Conservation (phyloP, 2,797 vertebrate genomes). For the Chelon labrosus region DNA sequence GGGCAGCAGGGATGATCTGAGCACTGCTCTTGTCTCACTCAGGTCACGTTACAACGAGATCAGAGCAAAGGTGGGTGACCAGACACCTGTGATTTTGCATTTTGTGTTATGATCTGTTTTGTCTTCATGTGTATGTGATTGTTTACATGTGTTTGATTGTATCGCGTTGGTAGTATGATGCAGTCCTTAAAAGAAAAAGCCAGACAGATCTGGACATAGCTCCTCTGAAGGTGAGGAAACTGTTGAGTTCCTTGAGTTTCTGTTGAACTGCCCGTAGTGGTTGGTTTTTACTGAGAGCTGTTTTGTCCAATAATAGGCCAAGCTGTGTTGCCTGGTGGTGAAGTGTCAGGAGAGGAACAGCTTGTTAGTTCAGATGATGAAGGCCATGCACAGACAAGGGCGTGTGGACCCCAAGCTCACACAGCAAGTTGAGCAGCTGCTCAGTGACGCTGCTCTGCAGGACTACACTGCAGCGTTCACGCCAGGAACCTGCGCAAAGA, state of each 20-base stretch:
- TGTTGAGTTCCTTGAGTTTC: neutral
- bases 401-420: slow-evolving; percentile 64
- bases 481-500: neutral
- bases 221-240: slow-evolving; percentile 86
- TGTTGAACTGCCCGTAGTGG: neutral
- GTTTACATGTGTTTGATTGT: slow-evolving; percentile 1
- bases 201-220: slow-evolving; percentile 73
- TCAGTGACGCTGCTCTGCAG: slow-evolving; percentile 80
- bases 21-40: slow-evolving; percentile 59
- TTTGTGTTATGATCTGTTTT: neutral
- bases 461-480: slow-evolving; percentile 79
- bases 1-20: slow-evolving; percentile 60
- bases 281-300: slow-evolving; percentile 22
- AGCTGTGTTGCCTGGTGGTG: slow-evolving; percentile 86
- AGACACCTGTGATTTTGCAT: neutral
- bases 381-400: slow-evolving; percentile 68
- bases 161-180: slow-evolving; percentile 78
- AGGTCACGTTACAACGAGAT: slow-evolving; percentile 72
- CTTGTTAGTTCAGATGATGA: slow-evolving; percentile 80
- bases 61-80: slow-evolving; percentile 70
- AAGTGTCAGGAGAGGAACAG: slow-evolving; percentile 89
- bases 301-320: slow-evolving; percentile 80
- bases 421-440: slow-evolving; percentile 73
- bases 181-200: slow-evolving; percentile 77
- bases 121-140: neutral